Base-by-base conservation (phyloP, 2,797 vertebrate species). In the Cottoperca gobio region DNA sequence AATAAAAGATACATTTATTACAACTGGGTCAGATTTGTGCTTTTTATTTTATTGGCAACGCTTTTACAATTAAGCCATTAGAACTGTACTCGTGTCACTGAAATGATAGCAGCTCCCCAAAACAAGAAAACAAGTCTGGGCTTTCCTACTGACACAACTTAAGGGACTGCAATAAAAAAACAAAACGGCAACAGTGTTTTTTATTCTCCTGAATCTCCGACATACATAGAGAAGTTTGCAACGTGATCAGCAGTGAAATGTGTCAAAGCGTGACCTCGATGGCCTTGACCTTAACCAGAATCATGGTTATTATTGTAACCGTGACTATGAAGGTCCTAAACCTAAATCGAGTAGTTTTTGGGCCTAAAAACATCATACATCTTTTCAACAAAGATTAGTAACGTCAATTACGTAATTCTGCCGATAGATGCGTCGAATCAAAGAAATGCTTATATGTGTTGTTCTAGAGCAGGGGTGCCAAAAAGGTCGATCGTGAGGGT, bases 91-190 rank as follows among this genome's bases (percentile, higher is more conserved):
- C 8, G 57, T 52, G 42, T 28, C n/a, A 33, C 19, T 21, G 21
- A 59, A 58, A 13, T 50, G 53, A 71, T 35, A 64, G 59, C 65
- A 74, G 45, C 21, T 70, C 53, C 48, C 57, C 40, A 59, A n/a
- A n/a, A 62, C 43, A 57, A 12, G 64, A 40, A 31, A 23, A 63
- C 24, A 68, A 54, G 23, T 8, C 40, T 45, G 3, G 1, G 37
- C 57, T 23, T 43, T 28, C 42, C 21, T 11, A 26, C 33, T 8
- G 46, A 60, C 71, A 75, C 45, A 7, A 37, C 40, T 19, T 5
- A 48, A 35, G n/a, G 46, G 14, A 72, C 28, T 4, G 19, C 9
- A 58, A 28, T 28, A 2, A 53, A 16, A n/a, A n/a, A n/a, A n/a
- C n/a, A n/a, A 26, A 60, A 13, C 17, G n/a, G 14, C 13, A 11